Base-by-base conservation (phyloP, 2,113 vertebrate genomes). In the Galemys pyrenaicus region DNA sequence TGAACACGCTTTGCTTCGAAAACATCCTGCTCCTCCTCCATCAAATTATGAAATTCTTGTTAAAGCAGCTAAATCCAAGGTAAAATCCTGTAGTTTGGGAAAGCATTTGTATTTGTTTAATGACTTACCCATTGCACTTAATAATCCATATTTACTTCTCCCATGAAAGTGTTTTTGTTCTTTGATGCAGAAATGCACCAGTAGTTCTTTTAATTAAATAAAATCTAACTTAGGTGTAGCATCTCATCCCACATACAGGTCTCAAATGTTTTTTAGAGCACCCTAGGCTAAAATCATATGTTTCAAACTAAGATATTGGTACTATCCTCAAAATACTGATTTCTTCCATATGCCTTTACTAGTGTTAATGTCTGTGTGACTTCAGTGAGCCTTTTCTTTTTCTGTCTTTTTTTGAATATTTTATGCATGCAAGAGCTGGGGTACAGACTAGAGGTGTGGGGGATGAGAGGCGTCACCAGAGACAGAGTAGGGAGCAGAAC, bases 31-130 rank as follows among this genome's bases (percentile, higher is more conserved):
- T 19, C 99, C 99, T 11, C 99, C 99, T 12, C 99, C 99, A 11
- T 99, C 99, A 7, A 99, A 99, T 98, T 99, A 99, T 1, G 99
- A 99, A 96, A 98, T 99, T 96, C 99, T 99, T 90, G 98, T 99
- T 89, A 99, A 99, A 89, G 99, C 99, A 5, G 98, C 98, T 19
- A 99, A 98, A 92, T 99, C 99, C 39, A 99, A 99, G 98, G 99
- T 98, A 98, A 97, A 97, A 65, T 90, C 62, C 51, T 65, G 13
- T 1, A 24, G 30, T 62, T 51, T 88, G 35, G 64, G 75, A 89
- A 80, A 39, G 22, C 9, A 32, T 65, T 28, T 90, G 1, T 79
- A 15, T 83, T 80, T 81, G 17, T 84, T 39, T 86, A 71, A 8
- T 87, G 39, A 64, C 54, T 17, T 95, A 1, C 11, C 54, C 30